Percentiles rank a stretch among this genome's conserved stretches.
These are phyloP conservation scores for Megalonaias nervosa DNA, from an alignment of 1,140 invertebrate species.

Conservation along the genomic window DNA sequence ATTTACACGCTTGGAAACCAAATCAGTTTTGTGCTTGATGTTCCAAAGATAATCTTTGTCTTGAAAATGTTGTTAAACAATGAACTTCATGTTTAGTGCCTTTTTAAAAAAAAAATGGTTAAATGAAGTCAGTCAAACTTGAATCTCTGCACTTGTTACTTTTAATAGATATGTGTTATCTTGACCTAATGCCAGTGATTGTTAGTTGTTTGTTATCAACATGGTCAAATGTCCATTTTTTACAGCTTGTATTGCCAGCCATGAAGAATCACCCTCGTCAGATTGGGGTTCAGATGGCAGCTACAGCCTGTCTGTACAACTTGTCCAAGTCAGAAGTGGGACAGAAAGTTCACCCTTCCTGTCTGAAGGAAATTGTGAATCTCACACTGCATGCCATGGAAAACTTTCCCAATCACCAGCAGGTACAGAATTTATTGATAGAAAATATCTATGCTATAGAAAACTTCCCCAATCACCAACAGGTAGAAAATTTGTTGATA, in stretches of 20 bases:
- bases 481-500: neutral
- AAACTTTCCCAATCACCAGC: constrained; percentile 80
- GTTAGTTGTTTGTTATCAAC: too few species aligned
- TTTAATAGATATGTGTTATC: too few species aligned
- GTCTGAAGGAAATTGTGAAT: constrained; percentile 80
- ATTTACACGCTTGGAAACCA: too few species aligned
- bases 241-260: constrained; percentile 78
- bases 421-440: constrained; percentile 59
- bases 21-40: too few species aligned
- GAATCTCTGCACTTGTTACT: neutral
- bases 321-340: constrained; percentile 81
- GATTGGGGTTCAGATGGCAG: constrained; percentile 84
- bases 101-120: neutral
- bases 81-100: too few species aligned
- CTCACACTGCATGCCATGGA: constrained; percentile 83
- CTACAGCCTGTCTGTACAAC: constrained; percentile 87
- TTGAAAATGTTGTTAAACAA: neutral
- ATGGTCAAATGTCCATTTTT: constrained; percentile 24
- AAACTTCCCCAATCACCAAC: neutral
- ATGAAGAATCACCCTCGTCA: constrained; percentile 81
- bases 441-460: neutral
- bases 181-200: too few species aligned
- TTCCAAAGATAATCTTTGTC: neutral
- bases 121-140: neutral
- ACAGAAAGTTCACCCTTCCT: constrained; percentile 79